Evolutionary conservation across 2,113 vertebrate genomes (phyloP), one percentile per base, ranked within the genome.

Genomic region (Litocranius walleri): DNA sequence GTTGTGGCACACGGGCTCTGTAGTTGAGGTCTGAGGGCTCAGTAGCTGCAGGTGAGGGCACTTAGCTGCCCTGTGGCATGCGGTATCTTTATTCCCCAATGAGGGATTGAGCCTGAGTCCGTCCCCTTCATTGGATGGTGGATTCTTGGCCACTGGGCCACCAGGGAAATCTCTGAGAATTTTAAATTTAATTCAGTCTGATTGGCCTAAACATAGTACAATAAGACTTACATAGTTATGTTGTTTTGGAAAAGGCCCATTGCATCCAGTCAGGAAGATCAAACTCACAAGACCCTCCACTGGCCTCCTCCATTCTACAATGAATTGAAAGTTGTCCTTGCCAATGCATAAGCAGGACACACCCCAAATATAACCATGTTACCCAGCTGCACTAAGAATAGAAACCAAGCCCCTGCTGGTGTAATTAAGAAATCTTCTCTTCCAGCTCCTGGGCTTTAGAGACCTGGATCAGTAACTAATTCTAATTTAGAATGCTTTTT

Each of bases 391-490:
- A 96, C 98, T 98, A 98, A 98, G 97, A 98, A 98, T 93, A 98
- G 98, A 98, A 98, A 98, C 97, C 96, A 99, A 98, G 97, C 94
- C 97, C 93, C 98, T 98, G 98, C 95, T 98, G 98, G 97, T 98
- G 96, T 98, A 98, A 99, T 98, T 98, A 98, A 98, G 98, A 98
- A 98, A 98, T 99, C 97, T 99, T 99, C 91, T 97, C 97, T 98
- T 98, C 98, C 91, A 97, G 97, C 98, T 97, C 94, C 87, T 98
- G 98, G 98, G 98, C 97, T 98, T 98, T 98, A 95, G 97, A 98
- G 97, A 98, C 98, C 95, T 98, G 96, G 98, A 98, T 99, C 97
- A 98, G 97, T 98, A 98, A 95, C 98, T 98, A 98, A 98, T 98
- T 99, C 98, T 96, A 98, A 98, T 98, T 99, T 98, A 98, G 96